A percentile compares a stretch with the other conserved stretches of the same genome.
Evolutionary conservation across 2,113 vertebrate genomes (phyloP).

Genomic region (Potamarius usumacintae): DNA sequence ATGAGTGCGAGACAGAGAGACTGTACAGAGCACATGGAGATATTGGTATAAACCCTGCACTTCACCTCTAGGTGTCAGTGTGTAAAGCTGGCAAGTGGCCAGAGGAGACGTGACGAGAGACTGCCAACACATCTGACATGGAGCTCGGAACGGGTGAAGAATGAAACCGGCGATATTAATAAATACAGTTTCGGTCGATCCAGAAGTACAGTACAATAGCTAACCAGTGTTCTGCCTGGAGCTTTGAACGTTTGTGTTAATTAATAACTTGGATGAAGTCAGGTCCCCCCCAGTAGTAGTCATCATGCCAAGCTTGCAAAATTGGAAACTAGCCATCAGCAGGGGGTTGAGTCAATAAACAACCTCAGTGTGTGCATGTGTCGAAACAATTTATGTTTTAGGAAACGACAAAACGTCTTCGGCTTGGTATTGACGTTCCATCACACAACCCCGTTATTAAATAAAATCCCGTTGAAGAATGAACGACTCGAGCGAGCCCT

Average conservation of each 20-base stretch:
- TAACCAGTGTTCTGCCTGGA: slow-evolving; percentile 28
- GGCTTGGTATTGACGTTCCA: not conserved
- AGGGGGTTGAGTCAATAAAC: slow-evolving; percentile 55
- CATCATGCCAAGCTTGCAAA: not conserved
- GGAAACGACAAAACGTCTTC: not conserved
- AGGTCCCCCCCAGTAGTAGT: not conserved
- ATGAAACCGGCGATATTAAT: slow-evolving; percentile 17
- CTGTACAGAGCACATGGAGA: not conserved
- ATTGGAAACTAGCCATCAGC: slow-evolving; percentile 41
- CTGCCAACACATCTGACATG: not conserved
- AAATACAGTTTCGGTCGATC: slow-evolving; percentile 3
- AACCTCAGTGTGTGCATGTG: slow-evolving; percentile 15
- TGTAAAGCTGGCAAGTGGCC: slow-evolving; percentile 21
- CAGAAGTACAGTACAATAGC: not conserved
- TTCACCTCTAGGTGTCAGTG: slow-evolving; percentile 59
- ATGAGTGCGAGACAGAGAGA: not conserved
- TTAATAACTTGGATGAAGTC: slow-evolving; percentile 30
- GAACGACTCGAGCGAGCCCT: not conserved
- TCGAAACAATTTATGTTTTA: slow-evolving; percentile 9
- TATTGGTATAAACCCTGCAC: slow-evolving; percentile 38
- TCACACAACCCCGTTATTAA: slow-evolving; percentile 20
- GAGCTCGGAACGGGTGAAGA: slow-evolving; percentile 9
- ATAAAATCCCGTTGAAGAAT: slow-evolving; percentile 26
- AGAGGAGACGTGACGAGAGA: slow-evolving; percentile 11
- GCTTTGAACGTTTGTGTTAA: slow-evolving; percentile 39